A percentile compares a stretch with the other conserved stretches of the same genome.
These are phyloP conservation scores for Pogoniulus pusillus DNA, from an alignment of 2,797 vertebrate species.

Conservation along the genomic window DNA sequence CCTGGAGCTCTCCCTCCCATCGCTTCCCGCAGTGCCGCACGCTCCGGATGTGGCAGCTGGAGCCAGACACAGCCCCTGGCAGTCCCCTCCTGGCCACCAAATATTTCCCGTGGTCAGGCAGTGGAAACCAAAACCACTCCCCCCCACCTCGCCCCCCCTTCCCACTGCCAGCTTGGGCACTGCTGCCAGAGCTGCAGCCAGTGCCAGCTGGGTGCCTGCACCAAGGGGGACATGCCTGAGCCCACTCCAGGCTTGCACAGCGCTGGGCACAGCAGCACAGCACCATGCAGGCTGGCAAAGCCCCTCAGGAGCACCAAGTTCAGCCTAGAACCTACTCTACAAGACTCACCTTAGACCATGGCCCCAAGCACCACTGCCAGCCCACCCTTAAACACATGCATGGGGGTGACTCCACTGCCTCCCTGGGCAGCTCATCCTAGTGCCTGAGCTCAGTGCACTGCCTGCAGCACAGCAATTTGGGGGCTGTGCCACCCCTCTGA, in stretches of 20 bases:
- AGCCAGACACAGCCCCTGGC: not conserved
- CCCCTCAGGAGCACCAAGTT: too few relatives aligned
- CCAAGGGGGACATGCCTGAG: not conserved
- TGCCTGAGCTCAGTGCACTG: not conserved
- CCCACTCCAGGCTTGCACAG: too few relatives aligned
- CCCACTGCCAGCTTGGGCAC: not conserved
- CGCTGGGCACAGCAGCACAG: too few relatives aligned
- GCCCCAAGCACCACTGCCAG: too few relatives aligned
- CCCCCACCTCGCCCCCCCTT: not conserved
- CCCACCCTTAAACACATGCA: too few relatives aligned
- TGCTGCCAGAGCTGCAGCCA: not conserved
- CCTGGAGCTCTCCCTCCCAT: not conserved
- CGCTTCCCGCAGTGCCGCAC: fast-evolving
- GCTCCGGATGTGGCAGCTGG: not conserved
- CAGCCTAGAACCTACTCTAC: too few relatives aligned
- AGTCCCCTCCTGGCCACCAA: not conserved
- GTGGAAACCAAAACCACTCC: not conserved
- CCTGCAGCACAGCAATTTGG: fast-evolving
- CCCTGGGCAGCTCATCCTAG: too few relatives aligned
- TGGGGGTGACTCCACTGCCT: too few relatives aligned
- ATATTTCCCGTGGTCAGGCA: not conserved
- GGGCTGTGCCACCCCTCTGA: not conserved
- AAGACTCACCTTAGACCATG: too few relatives aligned
- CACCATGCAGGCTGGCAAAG: too few relatives aligned
- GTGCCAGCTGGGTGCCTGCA: too few relatives aligned